Evolutionary conservation across 2,888 invertebrate genomes (phyloP), one percentile per base, ranked within the genome.

Genomic region (Platycheirus albimanus): DNA sequence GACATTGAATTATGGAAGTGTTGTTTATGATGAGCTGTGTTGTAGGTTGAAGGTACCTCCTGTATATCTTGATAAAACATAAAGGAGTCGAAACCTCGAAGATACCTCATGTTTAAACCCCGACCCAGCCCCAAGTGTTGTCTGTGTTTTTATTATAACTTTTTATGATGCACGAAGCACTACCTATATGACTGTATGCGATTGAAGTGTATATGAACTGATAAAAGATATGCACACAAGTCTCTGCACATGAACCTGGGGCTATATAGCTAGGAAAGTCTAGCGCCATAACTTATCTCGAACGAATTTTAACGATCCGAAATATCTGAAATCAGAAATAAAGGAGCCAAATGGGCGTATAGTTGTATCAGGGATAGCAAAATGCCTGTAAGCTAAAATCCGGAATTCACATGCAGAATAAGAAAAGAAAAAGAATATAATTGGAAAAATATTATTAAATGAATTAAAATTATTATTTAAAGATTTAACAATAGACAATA

Each of bases 151-250:
- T 61, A 67, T 43, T 47, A 54, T 69, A 69, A 41, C 52, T 41
- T 51, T 78, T 56, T 58, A 20, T 15, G 52, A 47, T n/a, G 47
- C 49, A 52, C 30, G 67, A 54, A 74, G 52, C 54, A 66, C 3
- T 30, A 33, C 43, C 56, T n/a, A 66, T 72, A 61, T 41, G 43
- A 28, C 15, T 33, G n/a, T 19, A 28, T 33, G 11, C 1, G 17
- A 33, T 13, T 38, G 69, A 70, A 63, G 76, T 75, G 61, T 69
- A 80, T 70, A 66, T 70, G 70, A 70, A 80, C 75, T 80, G 80
- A 70, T 75, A 80, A 70, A 80, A 75, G 52, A 56, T 63, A 51
- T 56, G 47, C 41, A 36, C 24, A 28, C 13, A 38, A n/a, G n/a
- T n/a, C 6, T 24, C 24, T 58, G 47, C 8, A 3, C 30, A 75